These are phyloP conservation scores for Pedetes capensis DNA, from an alignment of 2,113 vertebrate species.

Conservation along the genomic window DNA sequence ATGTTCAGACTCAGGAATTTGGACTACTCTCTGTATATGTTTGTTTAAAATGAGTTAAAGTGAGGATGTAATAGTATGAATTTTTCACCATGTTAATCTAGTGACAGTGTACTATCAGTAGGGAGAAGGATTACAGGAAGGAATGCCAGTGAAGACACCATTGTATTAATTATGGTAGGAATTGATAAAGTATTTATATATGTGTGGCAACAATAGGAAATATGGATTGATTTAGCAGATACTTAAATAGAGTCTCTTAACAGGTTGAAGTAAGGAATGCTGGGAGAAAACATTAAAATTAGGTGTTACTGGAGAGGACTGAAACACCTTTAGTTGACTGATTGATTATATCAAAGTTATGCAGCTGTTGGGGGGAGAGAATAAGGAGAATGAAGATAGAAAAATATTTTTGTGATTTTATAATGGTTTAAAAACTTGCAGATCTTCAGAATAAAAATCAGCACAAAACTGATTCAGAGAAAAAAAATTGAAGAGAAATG, in stretches of 20 bases:
- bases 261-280: background rate
- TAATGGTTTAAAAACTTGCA: background rate
- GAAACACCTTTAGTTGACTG: background rate
- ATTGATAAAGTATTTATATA: background rate
- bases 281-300: background rate
- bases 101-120: background rate
- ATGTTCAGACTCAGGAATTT: background rate
- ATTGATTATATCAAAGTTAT: background rate
- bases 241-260: background rate
- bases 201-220: background rate
- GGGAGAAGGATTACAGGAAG: background rate
- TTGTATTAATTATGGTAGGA: background rate
- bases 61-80: background rate
- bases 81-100: background rate
- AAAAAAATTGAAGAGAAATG: background rate
- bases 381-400: background rate
- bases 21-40: background rate
- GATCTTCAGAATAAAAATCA: background rate
- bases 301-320: background rate
- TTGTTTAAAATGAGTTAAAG: background rate
- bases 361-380: background rate
- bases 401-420: background rate
- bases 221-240: background rate
- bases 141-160: background rate
- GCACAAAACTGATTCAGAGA: background rate